Conservation (phyloP, 2,797 vertebrate genomes). For the Cephalopachus bancanus region DNA sequence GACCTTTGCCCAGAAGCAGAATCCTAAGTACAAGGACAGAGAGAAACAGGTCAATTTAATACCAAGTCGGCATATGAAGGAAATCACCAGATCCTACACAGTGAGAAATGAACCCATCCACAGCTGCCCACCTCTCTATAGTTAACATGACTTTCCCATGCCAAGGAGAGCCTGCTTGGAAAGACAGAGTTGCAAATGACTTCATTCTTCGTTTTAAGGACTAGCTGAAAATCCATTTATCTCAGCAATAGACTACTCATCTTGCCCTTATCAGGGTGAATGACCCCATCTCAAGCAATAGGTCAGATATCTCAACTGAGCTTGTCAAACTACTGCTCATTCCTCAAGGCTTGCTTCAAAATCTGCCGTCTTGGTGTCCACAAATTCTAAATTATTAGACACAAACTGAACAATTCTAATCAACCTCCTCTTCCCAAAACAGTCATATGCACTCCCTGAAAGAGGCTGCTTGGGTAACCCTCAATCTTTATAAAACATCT, state of each 20-base stretch:
- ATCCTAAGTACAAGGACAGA: background rate
- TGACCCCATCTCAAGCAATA: background rate
- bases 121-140: background rate
- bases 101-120: fast-evolving
- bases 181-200: fast-evolving
- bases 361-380: too few species aligned
- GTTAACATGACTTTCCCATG: fast-evolving
- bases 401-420: fast-evolving
- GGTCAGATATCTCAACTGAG: fast-evolving
- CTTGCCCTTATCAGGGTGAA: too few species aligned
- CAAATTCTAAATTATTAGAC: background rate
- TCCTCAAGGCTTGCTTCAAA: background rate
- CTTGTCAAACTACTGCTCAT: background rate
- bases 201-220: background rate
- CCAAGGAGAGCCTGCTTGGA: background rate
- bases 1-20: background rate
- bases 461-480: too few species aligned
- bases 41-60: background rate
- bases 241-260: background rate
- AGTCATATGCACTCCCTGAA: background rate
- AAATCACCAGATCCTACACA: fast-evolving
- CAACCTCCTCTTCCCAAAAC: too few species aligned
- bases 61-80: fast-evolving
- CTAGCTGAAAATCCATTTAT: background rate
- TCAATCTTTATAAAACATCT: fast-evolving